Evolutionary conservation across 2,797 vertebrate species (phyloP).

Genomic region (Chanos chanos): DNA sequence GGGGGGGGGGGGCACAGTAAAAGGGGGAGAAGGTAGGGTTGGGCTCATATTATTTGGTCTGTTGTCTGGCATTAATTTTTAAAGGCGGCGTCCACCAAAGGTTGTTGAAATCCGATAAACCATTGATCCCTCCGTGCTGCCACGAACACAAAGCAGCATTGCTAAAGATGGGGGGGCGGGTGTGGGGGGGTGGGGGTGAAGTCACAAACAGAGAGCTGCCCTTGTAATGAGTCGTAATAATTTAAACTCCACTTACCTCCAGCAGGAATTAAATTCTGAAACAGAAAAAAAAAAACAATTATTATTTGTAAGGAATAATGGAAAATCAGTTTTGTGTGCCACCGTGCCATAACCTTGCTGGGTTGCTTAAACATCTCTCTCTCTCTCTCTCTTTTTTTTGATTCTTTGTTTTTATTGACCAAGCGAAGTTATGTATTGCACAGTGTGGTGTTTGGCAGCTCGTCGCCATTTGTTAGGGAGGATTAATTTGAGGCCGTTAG

Average conservation of each 20-base stretch:
- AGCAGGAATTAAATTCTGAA: slow-evolving; percentile 18
- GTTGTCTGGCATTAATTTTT: slow-evolving; percentile 40
- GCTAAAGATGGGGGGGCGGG: slow-evolving; percentile 9
- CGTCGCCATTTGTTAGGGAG: neutral
- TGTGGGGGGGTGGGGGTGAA: too few relatives aligned
- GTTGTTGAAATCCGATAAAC: slow-evolving; percentile 44
- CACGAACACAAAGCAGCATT: slow-evolving; percentile 23
- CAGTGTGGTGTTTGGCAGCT: too few relatives aligned
- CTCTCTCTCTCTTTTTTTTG: too few relatives aligned
- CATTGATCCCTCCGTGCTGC: slow-evolving; percentile 31
- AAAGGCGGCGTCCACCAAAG: slow-evolving; percentile 34
- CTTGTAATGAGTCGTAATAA: slow-evolving; percentile 31
- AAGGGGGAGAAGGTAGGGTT: too few relatives aligned
- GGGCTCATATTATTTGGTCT: slow-evolving; percentile 26
- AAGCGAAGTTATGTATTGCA: too few relatives aligned
- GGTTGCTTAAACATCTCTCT: too few relatives aligned
- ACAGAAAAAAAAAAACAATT: slow-evolving; percentile 18
- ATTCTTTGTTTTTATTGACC: too few relatives aligned
- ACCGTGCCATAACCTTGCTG: too few relatives aligned
- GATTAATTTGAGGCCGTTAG: neutral
- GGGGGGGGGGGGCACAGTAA: too few relatives aligned
- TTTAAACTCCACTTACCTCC: slow-evolving; percentile 13
- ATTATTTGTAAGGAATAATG: neutral
- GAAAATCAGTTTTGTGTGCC: too few relatives aligned
- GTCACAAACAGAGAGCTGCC: slow-evolving; percentile 21